Conservation (phyloP, 2,113 vertebrate species). For the Chaetura pelagica region DNA sequence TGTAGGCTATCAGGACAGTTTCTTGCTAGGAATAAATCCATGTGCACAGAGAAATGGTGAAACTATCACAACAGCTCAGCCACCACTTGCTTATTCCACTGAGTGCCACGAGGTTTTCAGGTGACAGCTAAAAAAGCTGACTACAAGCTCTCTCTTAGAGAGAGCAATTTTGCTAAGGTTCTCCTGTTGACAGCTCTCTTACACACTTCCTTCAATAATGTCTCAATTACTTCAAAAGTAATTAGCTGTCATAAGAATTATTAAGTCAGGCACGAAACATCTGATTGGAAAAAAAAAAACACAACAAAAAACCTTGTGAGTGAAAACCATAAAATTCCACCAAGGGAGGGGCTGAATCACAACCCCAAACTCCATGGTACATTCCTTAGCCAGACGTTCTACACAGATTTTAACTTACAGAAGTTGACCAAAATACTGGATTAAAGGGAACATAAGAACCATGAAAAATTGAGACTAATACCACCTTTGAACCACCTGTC, state of each 20-base stretch:
- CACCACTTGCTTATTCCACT: not conserved
- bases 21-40: not conserved
- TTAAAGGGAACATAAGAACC: not conserved
- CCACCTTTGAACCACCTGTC: accelerated
- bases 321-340: not conserved
- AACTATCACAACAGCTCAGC: not conserved
- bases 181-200: not conserved
- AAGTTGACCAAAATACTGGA: not conserved
- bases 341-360: not conserved
- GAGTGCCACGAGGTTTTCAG: not conserved
- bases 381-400: not conserved
- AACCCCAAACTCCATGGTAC: not conserved
- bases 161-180: not conserved
- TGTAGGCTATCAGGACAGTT: not conserved
- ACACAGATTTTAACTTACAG: not conserved
- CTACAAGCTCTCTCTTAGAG: accelerated
- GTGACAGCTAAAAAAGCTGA: not conserved
- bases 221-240: conserved; percentile 28
- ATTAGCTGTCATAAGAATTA: conserved; percentile 37
- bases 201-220: not conserved
- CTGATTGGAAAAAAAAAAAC: not conserved
- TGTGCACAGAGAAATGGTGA: not conserved
- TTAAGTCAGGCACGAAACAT: not conserved
- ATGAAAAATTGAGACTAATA: not conserved
- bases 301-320: not conserved